These are phyloP conservation scores for Aethina tumida DNA, from an alignment of 1,140 invertebrate genomes.

Conservation along the genomic window DNA sequence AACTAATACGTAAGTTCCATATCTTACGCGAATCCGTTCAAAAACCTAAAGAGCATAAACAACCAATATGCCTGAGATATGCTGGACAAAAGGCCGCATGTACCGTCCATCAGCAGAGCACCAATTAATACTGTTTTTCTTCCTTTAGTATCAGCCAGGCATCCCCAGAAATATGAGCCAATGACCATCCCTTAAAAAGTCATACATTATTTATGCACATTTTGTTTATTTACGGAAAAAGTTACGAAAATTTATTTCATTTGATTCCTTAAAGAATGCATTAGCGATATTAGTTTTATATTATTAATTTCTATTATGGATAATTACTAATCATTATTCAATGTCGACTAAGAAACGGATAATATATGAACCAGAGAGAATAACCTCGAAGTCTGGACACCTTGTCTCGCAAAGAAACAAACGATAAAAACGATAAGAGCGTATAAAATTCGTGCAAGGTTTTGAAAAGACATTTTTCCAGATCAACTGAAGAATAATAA, in stretches of 20 bases:
- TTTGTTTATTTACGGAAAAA: conserved; percentile 2
- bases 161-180: conserved; percentile 84
- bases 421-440: too few species aligned
- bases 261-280: too few species aligned
- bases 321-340: too few species aligned
- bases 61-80: conserved; percentile 64
- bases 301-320: too few species aligned
- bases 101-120: conserved; percentile 65
- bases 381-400: too few species aligned
- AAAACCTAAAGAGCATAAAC: conserved; percentile 65
- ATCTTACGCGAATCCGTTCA: conserved; percentile 82
- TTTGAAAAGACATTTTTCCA: too few species aligned
- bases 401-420: too few species aligned
- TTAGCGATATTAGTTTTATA: too few species aligned
- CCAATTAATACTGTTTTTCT: conserved; percentile 64
- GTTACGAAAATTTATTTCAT: conserved; percentile 4
- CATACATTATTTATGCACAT: background rate
- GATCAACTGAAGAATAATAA: too few species aligned
- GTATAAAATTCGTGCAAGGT: too few species aligned
- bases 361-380: too few species aligned
- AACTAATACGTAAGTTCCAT: background rate
- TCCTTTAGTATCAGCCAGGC: conserved; percentile 72
- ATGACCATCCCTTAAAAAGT: conserved; percentile 65
- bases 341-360: too few species aligned
- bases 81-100: conserved; percentile 63